phyloP scores from a whole-genome alignment of 92 coral and sea anemone genomes.

The Galaxea fascicularis region DNA sequence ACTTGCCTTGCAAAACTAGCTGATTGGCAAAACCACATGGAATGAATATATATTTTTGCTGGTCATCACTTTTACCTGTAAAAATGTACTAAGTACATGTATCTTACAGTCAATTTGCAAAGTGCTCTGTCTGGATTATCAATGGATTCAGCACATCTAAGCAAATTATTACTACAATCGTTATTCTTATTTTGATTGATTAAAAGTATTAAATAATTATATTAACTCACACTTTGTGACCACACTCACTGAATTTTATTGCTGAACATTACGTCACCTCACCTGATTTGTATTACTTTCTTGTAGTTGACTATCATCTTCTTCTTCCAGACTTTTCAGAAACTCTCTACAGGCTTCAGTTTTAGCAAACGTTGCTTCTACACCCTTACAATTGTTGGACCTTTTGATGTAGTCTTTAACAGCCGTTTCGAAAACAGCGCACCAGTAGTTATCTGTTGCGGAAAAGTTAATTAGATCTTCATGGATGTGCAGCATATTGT shows the following conservation, averaged over 20 bases:
- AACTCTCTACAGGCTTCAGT: conserved; percentile 63
- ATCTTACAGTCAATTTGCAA: too few species aligned
- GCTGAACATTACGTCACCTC: neutral
- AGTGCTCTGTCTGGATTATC: too few species aligned
- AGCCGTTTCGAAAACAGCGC: conserved; percentile 65
- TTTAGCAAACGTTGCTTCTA: conserved; percentile 72
- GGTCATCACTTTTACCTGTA: too few species aligned
- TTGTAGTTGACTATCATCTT: neutral
- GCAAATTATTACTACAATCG: too few species aligned
- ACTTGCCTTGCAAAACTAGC: too few species aligned
- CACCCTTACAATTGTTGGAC: conserved; percentile 68
- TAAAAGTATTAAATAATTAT: too few species aligned
- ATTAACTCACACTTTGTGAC: too few species aligned
- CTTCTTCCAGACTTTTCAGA: conserved; percentile 50
- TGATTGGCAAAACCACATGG: too few species aligned
- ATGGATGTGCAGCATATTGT: conserved; percentile 60
- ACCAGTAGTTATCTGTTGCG: conserved; percentile 73
- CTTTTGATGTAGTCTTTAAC: conserved; percentile 56
- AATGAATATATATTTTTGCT: too few species aligned
- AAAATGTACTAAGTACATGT: too few species aligned
- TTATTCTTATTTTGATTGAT: too few species aligned
- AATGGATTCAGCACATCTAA: too few species aligned
- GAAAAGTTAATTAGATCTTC: conserved; percentile 57
- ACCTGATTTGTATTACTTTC: conserved; percentile 27
- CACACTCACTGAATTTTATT: conserved; percentile 27